A percentile compares a stretch with the other conserved stretches of the same genome.
Conservation (phyloP, 2,888 invertebrate genomes). For the Phlogophora meticulosa region DNA sequence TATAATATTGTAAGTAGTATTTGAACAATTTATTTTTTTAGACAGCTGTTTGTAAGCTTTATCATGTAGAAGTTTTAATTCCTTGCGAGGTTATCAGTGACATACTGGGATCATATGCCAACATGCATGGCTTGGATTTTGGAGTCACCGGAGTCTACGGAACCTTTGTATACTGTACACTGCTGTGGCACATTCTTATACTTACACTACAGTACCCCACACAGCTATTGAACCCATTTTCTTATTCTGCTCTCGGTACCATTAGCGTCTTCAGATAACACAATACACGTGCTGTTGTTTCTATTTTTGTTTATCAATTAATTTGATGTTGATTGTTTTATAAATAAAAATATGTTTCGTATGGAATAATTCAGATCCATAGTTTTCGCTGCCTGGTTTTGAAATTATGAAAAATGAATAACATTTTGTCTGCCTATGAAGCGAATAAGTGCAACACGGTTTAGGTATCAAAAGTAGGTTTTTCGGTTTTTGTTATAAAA, state of each 20-base stretch:
- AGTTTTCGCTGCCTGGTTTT: too few relatives aligned
- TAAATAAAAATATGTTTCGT: too few relatives aligned
- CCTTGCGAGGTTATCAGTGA: constrained; percentile 22
- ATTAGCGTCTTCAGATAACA: constrained; percentile 26
- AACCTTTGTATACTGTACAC: constrained; percentile 15
- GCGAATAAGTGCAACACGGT: background rate
- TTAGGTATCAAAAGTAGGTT: constrained; percentile 28
- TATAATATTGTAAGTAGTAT: background rate
- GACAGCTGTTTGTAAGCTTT: constrained; percentile 19
- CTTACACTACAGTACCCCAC: background rate
- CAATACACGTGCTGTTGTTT: constrained; percentile 23
- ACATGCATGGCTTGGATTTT: too few relatives aligned
- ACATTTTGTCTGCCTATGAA: background rate
- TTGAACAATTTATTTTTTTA: constrained; percentile 16
- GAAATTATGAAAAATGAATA: too few relatives aligned
- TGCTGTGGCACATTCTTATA: constrained; percentile 11
- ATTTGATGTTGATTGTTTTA: too few relatives aligned
- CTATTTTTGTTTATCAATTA: constrained; percentile 17
- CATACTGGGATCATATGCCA: background rate
- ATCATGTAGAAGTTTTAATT: constrained; percentile 18
- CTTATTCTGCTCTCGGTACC: background rate
- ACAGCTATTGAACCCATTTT: background rate
- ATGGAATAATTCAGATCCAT: too few relatives aligned
- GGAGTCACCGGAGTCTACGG: background rate
- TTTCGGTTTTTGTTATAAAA: constrained; percentile 26